Evolutionary conservation across 2,113 vertebrate genomes (phyloP).

Genomic region (Panthera tigris): DNA sequence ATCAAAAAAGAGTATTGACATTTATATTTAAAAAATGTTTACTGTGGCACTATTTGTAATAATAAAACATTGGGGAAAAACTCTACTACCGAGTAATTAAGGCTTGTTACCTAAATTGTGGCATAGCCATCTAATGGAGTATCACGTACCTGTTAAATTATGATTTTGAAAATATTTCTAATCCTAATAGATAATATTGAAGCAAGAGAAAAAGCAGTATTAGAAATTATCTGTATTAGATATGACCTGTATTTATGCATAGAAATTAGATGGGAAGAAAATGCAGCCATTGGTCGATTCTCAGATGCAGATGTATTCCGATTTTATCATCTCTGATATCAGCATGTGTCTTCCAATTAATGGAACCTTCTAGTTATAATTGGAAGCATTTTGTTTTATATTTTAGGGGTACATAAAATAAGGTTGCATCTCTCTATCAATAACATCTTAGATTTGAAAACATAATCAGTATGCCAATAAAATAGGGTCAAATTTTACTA

Average conservation of each 20-base stretch:
- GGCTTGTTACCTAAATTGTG: not conserved
- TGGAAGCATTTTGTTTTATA: not conserved
- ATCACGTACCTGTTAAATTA: not conserved
- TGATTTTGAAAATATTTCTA: not conserved
- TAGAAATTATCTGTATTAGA: not conserved
- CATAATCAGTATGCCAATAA: not conserved
- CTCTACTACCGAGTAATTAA: not conserved
- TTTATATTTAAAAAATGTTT: not conserved
- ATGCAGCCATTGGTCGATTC: not conserved
- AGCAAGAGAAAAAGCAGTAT: not conserved
- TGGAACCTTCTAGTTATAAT: not conserved
- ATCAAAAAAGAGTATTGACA: not conserved
- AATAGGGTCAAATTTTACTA: not conserved
- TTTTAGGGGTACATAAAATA: not conserved
- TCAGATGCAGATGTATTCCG: not conserved
- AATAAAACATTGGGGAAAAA: not conserved
- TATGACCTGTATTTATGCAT: not conserved
- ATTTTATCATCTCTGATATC: not conserved
- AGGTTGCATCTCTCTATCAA: not conserved
- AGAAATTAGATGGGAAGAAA: not conserved
- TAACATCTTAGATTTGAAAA: not conserved
- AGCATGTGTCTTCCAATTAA: not conserved
- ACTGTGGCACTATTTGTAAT: not conserved
- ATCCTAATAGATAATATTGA: not conserved
- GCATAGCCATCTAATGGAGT: not conserved